phyloP scores from a whole-genome alignment of 2,113 vertebrate species.

The Dromaius novaehollandiae region DNA sequence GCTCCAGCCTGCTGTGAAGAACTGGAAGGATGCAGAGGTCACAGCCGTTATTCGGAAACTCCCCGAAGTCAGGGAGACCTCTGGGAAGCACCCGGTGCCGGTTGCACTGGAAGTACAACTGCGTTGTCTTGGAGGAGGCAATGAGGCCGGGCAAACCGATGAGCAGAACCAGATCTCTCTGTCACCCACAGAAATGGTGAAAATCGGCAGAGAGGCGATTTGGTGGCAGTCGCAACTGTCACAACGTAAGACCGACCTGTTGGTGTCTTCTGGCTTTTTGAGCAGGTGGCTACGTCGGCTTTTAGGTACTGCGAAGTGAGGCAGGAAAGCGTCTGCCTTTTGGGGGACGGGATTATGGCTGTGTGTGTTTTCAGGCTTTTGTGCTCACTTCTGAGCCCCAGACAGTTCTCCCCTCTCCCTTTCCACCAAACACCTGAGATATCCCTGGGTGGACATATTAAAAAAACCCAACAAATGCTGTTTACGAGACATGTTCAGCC shows the following conservation, averaged over 20 bases:
- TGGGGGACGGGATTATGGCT: not conserved
- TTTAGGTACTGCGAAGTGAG: no score
- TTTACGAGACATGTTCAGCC: not conserved
- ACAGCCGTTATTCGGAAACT: not conserved
- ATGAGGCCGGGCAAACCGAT: accelerated
- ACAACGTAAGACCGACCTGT: not conserved
- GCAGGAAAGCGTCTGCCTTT: not conserved
- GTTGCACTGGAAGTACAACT: not conserved
- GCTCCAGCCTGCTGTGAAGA: not conserved
- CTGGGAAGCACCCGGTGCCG: not conserved
- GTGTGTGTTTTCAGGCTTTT: not conserved
- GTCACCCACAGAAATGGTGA: not conserved
- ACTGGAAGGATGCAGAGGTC: not conserved
- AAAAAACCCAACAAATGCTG: not conserved
- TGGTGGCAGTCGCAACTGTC: no score
- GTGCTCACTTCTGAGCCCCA: not conserved
- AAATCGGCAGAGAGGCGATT: not conserved
- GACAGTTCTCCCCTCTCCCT: not conserved
- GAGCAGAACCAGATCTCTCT: not conserved
- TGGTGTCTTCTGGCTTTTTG: not conserved
- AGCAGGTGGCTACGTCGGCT: not conserved
- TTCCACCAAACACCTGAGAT: not conserved
- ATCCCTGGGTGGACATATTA: not conserved
- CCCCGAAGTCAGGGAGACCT: not conserved
- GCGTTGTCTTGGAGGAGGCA: not conserved